Evolutionary conservation across 2,113 vertebrate genomes (phyloP).

Genomic region (Paratilapia polleni): DNA sequence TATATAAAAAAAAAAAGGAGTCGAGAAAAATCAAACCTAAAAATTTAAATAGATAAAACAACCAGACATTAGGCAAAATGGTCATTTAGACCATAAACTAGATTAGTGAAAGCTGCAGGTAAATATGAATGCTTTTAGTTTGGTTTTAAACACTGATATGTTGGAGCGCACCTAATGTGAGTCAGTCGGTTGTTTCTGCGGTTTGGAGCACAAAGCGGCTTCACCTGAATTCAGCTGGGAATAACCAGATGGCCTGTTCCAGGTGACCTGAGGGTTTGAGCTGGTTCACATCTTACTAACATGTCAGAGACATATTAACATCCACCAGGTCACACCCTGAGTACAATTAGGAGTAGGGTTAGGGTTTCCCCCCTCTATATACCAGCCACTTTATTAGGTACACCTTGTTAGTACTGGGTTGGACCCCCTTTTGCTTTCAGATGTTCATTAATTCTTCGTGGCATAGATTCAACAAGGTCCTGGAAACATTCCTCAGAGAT

Average conservation of each 20-base stretch:
- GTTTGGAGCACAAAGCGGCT: not conserved
- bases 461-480: too few relatives aligned
- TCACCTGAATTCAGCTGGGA: not conserved
- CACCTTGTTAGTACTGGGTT: too few relatives aligned
- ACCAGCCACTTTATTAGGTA: too few relatives aligned
- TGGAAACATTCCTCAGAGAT: too few relatives aligned
- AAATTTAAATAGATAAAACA: not conserved
- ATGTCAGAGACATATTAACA: not conserved
- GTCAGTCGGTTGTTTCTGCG: not conserved
- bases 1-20: too few relatives aligned
- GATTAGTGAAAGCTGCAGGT: not conserved
- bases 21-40: rapidly evolving
- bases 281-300: rapidly evolving
- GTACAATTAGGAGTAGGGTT: too few relatives aligned
- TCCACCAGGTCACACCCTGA: not conserved
- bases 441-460: too few relatives aligned
- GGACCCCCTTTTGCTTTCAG: too few relatives aligned
- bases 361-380: too few relatives aligned
- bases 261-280: not conserved
- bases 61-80: rapidly evolving
- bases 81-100: not conserved
- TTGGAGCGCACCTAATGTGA: not conserved
- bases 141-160: too few relatives aligned
- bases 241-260: not conserved
- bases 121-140: too few relatives aligned